These are phyloP conservation scores for Trichomalopsis sarcophagae DNA, from an alignment of 1,140 invertebrate species.

Conservation along the genomic window DNA sequence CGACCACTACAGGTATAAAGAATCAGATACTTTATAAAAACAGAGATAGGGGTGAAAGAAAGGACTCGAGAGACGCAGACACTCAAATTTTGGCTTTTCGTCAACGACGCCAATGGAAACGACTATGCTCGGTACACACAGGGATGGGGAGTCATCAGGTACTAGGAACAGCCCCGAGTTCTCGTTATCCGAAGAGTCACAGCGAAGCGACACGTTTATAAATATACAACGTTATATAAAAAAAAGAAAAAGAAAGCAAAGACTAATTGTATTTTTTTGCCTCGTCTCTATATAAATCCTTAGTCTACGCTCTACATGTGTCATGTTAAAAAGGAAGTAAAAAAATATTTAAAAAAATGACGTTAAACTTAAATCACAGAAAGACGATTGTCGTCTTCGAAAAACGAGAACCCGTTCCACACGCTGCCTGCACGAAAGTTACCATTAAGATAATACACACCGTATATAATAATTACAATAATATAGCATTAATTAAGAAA, in stretches of 20 bases:
- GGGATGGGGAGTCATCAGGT: slow-evolving; percentile 63
- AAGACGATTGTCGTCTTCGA: slow-evolving; percentile 35
- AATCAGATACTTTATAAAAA: background rate
- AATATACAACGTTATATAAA: slow-evolving; percentile 12
- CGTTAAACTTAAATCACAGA: slow-evolving; percentile 51
- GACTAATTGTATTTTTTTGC: slow-evolving; percentile 8
- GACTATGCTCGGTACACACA: background rate
- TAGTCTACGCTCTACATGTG: slow-evolving; percentile 29
- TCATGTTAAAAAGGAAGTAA: slow-evolving; percentile 44
- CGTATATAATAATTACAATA: slow-evolving; percentile 70
- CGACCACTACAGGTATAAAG: background rate
- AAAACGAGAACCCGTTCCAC: slow-evolving; percentile 57
- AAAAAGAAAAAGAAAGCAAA: slow-evolving; percentile 38
- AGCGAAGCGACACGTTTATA: background rate
- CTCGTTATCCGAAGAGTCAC: slow-evolving; percentile 38
- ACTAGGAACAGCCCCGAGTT: slow-evolving; percentile 68
- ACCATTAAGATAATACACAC: slow-evolving; percentile 71
- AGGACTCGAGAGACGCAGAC: background rate
- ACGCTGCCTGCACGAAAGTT: slow-evolving; percentile 67
- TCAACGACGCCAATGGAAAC: slow-evolving; percentile 26
- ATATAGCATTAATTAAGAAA: slow-evolving; percentile 70
- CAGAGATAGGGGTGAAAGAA: background rate
- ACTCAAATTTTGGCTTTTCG: background rate
- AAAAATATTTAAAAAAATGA: slow-evolving; percentile 52
- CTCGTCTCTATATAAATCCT: slow-evolving; percentile 28